Conservation (phyloP, 2,113 vertebrate genomes). For the Carollia perspicillata region DNA sequence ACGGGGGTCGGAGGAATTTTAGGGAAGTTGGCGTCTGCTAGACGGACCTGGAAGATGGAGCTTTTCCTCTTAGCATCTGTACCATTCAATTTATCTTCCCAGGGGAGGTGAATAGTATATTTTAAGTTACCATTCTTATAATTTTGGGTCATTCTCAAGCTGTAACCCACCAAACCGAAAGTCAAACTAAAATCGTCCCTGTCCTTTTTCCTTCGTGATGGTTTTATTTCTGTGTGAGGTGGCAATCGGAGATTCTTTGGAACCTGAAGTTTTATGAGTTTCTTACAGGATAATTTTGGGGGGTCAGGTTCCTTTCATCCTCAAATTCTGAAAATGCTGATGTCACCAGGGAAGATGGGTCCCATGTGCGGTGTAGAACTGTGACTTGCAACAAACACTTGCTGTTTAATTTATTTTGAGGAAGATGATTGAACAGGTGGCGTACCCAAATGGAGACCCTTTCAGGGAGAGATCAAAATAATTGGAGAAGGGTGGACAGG, state of each 20-base stretch:
- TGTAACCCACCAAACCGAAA: background rate
- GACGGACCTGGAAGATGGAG: background rate
- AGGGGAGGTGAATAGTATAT: fast-evolving
- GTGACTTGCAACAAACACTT: fast-evolving
- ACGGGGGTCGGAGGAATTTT: background rate
- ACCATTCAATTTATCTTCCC: background rate
- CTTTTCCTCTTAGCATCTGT: no score
- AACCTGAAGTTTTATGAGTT: background rate
- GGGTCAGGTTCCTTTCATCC: background rate
- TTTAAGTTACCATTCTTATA: background rate
- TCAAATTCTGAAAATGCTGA: background rate
- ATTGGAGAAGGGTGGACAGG: background rate
- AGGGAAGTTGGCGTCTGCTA: background rate
- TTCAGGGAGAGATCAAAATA: background rate
- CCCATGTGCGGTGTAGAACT: background rate
- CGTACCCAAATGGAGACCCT: no score
- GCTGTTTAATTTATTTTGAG: no score
- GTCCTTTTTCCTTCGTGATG: no score
- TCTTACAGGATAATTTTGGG: background rate
- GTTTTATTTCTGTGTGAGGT: background rate
- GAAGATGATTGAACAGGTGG: no score
- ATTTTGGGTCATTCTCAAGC: background rate
- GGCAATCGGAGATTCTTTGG: background rate
- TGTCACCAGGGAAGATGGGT: no score
- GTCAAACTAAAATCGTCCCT: background rate